Evolutionary conservation across 2,888 invertebrate genomes (phyloP).

Genomic region (Sinotaia quadrata): DNA sequence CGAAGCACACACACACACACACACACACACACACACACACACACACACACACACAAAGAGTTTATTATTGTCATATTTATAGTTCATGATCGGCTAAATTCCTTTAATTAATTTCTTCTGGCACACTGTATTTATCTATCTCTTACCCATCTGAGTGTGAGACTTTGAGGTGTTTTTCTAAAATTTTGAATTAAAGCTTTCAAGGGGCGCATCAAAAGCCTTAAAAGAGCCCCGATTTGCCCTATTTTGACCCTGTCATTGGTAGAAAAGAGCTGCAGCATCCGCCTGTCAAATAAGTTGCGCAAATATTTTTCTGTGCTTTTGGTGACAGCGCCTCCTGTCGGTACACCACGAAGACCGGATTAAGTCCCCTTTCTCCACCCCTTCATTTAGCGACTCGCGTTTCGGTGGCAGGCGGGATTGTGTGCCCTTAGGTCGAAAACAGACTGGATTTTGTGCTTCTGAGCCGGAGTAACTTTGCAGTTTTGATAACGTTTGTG

Average conservation of each 20-base stretch:
- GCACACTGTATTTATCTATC: too few species aligned
- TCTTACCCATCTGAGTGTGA: not conserved
- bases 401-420: not conserved
- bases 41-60: not conserved
- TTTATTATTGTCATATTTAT: not conserved
- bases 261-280: not conserved
- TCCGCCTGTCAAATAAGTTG: conserved; percentile 1
- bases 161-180: not conserved
- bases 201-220: not conserved
- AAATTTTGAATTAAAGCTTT: not conserved
- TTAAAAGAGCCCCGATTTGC: not conserved
- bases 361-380: conserved; percentile 5
- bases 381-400: conserved; percentile 3
- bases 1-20: not conserved
- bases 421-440: conserved; percentile 5
- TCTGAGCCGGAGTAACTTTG: too few species aligned
- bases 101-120: too few species aligned
- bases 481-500: too few species aligned
- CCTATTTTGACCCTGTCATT: not conserved
- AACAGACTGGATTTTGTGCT: too few species aligned
- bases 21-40: not conserved
- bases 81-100: too few species aligned
- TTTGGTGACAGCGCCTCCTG: conserved; percentile 6
- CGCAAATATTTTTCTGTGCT: conserved; percentile 5
- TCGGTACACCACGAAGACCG: not conserved